Conservation (phyloP, 1,140 invertebrate species). For the Drosophila repleta region DNA sequence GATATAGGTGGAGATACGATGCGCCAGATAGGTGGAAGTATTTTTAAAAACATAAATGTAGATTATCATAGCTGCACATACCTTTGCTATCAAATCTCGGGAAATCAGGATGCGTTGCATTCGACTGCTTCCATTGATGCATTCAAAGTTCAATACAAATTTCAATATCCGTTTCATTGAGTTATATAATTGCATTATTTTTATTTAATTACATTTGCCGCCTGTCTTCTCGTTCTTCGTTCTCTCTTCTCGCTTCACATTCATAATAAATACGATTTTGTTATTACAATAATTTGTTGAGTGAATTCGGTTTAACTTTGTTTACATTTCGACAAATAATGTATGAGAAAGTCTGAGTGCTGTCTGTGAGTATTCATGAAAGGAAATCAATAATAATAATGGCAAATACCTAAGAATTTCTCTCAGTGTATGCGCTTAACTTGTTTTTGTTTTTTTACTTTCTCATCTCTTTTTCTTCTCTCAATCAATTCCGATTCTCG, state of each 20-base stretch:
- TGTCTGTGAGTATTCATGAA: slow-evolving; percentile 57
- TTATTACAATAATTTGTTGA: slow-evolving; percentile 59
- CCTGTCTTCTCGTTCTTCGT: slow-evolving; percentile 5
- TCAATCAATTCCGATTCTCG: slow-evolving; percentile 2
- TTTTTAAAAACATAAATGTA: too few relatives aligned
- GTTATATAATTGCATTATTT: slow-evolving; percentile 31
- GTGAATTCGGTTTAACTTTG: slow-evolving; percentile 26
- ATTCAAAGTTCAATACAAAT: background rate
- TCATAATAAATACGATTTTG: slow-evolving; percentile 64
- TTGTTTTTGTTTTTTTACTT: background rate
- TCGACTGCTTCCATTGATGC: too few relatives aligned
- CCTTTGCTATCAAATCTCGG: too few relatives aligned
- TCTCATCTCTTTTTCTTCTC: background rate
- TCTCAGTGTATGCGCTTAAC: slow-evolving; percentile 10
- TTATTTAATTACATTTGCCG: slow-evolving; percentile 53
- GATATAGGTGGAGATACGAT: too few relatives aligned
- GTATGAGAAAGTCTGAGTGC: too few relatives aligned
- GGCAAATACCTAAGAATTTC: slow-evolving; percentile 3
- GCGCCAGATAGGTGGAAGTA: too few relatives aligned
- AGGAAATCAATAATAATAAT: background rate
- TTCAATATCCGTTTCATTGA: slow-evolving; percentile 6
- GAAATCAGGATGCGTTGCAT: too few relatives aligned
- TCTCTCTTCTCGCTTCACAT: slow-evolving; percentile 32
- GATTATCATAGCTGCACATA: too few relatives aligned
- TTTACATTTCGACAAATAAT: slow-evolving; percentile 10